phyloP scores from a whole-genome alignment of 2,888 invertebrate genomes.

The Polylopha cassiicola region DNA sequence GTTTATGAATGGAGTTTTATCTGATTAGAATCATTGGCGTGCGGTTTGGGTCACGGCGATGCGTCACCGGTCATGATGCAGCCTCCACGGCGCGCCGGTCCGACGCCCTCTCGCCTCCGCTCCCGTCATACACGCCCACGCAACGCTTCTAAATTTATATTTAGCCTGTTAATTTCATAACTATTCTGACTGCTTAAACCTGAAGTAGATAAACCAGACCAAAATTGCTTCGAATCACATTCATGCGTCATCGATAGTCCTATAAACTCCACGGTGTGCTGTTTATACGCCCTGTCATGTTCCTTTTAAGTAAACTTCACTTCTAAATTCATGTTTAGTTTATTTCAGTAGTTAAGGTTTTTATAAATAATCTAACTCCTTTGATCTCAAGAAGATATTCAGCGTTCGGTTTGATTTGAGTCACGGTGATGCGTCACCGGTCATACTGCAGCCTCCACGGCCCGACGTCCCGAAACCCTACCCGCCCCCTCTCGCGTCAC shows the following conservation, averaged over 20 bases:
- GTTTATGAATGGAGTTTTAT: constrained; percentile 19
- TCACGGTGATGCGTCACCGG: constrained; percentile 21
- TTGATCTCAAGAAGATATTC: constrained; percentile 17
- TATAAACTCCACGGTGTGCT: too few relatives aligned
- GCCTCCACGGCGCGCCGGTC: constrained; percentile 11
- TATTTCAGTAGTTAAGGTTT: too few relatives aligned
- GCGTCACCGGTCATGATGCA: constrained; percentile 16
- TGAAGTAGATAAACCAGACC: too few relatives aligned
- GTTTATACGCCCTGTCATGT: too few relatives aligned
- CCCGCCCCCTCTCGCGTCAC: constrained; percentile 4
- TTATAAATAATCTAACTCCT: too few relatives aligned
- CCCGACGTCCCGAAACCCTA: constrained; percentile 16
- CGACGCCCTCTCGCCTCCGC: constrained; percentile 15
- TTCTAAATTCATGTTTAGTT: too few relatives aligned
- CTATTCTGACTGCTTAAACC: constrained; percentile 5
- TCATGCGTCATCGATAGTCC: too few relatives aligned
- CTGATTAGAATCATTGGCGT: constrained; percentile 19
- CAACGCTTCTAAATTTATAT: constrained; percentile 8
- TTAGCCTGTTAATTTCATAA: constrained; percentile 3
- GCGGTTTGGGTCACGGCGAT: constrained; percentile 20
- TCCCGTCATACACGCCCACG: constrained; percentile 14
- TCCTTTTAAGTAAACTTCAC: too few relatives aligned
- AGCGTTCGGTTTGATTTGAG: constrained; percentile 20
- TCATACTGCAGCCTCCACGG: constrained; percentile 7
- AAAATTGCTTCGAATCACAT: too few relatives aligned